These are phyloP conservation scores for Emydocephalus ijimae DNA, from an alignment of 2,113 vertebrate species.

Conservation along the genomic window DNA sequence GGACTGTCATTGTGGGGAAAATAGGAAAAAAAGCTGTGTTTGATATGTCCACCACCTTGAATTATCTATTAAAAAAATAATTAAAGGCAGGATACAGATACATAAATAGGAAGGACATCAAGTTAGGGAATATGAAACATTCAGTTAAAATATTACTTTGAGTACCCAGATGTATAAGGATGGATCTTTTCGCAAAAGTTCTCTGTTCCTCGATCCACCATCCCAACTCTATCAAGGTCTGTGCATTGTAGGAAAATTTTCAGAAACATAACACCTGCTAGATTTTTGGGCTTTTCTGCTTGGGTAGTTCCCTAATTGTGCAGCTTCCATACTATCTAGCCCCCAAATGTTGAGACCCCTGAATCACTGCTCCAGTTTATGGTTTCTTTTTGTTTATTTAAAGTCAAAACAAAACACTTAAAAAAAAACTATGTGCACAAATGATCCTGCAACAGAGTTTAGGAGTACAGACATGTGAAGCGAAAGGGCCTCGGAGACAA, in stretches of 20 bases:
- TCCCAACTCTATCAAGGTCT: not conserved
- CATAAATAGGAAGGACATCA: not conserved
- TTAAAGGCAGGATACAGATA: not conserved
- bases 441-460: not conserved
- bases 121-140: not conserved
- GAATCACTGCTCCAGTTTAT: not conserved
- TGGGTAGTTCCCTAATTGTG: not conserved
- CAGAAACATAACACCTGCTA: not conserved
- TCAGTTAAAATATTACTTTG: not conserved
- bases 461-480: not conserved
- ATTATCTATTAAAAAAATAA: not conserved
- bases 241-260: not conserved
- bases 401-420: not conserved
- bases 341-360: not conserved
- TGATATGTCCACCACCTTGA: not conserved
- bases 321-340: not conserved
- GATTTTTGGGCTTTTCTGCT: not conserved
- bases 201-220: not conserved
- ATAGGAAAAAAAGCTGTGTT: not conserved
- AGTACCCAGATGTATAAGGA: not conserved
- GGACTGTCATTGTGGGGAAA: not conserved
- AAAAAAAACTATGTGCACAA: not conserved
- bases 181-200: not conserved
- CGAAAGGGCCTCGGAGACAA: conserved; percentile 9
- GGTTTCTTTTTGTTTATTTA: not conserved